A percentile compares a stretch with the other conserved stretches of the same genome.
Evolutionary conservation across 1,140 invertebrate genomes (phyloP).

Genomic region (Euglossa dilemma): DNA sequence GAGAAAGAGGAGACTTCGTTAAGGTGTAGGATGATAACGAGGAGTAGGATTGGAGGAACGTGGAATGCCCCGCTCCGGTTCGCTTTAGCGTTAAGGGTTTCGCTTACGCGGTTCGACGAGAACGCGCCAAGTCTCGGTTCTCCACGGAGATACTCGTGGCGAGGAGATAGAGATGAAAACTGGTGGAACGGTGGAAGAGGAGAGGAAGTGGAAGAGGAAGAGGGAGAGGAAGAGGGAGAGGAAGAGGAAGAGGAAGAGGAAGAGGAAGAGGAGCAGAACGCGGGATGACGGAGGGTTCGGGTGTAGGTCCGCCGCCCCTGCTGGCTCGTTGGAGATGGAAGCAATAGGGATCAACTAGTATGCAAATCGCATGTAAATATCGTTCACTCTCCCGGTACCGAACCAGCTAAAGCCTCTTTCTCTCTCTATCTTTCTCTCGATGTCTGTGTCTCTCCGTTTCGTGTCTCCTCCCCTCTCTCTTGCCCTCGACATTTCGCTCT

Average conservation of each 20-base stretch:
- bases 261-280: slow-evolving; percentile 48
- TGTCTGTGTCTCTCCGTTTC: slow-evolving; percentile 59
- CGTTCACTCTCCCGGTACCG: slow-evolving; percentile 79
- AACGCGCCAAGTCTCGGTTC: slow-evolving; percentile 58
- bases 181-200: slow-evolving; percentile 59
- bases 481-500: slow-evolving; percentile 59
- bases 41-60: slow-evolving; percentile 60
- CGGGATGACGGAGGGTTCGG: slow-evolving; percentile 76
- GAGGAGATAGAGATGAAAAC: slow-evolving; percentile 60
- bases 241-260: slow-evolving; percentile 34
- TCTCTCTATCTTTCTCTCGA: slow-evolving; percentile 63
- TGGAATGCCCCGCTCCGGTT: slow-evolving; percentile 54
- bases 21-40: slow-evolving; percentile 62
- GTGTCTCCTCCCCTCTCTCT: slow-evolving; percentile 33
- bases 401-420: slow-evolving; percentile 66
- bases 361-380: slow-evolving; percentile 84
- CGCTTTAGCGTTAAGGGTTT: slow-evolving; percentile 68
- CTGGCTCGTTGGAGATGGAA: slow-evolving; percentile 81
- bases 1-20: slow-evolving; percentile 60
- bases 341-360: slow-evolving; percentile 84
- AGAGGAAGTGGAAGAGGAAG: slow-evolving; percentile 39
- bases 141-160: slow-evolving; percentile 31
- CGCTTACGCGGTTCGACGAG: slow-evolving; percentile 58
- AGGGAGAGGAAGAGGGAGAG: slow-evolving; percentile 46
- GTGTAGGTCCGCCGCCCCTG: slow-evolving; percentile 76